Percentiles rank a stretch among this genome's conserved stretches.
Conservation (phyloP, 2,797 vertebrate genomes). For the Chelon auratus region DNA sequence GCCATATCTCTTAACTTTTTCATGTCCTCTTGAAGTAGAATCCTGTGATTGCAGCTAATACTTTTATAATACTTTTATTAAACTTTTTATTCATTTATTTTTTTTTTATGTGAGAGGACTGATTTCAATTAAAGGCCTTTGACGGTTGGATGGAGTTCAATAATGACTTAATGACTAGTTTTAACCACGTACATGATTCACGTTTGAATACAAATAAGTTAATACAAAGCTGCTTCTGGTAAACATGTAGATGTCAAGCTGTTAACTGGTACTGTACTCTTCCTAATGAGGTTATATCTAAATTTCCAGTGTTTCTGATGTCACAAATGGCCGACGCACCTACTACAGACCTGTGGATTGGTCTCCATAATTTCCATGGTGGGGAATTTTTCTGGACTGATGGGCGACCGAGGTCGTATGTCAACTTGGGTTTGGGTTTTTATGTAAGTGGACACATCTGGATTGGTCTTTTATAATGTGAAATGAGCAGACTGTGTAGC, state of each 20-base stretch:
- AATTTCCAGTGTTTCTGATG: constrained; percentile 35
- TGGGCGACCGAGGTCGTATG: constrained; percentile 11
- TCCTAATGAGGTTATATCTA: not conserved
- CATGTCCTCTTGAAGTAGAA: no score
- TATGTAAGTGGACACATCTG: constrained; percentile 7
- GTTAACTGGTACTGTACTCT: not conserved
- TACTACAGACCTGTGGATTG: constrained; percentile 33
- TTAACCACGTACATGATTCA: not conserved
- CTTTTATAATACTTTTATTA: not conserved
- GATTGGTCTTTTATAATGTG: not conserved
- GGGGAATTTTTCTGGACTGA: constrained; percentile 22
- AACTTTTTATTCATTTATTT: no score
- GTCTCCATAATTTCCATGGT: not conserved
- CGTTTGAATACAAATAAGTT: not conserved
- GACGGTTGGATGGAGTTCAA: no score
- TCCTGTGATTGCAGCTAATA: not conserved
- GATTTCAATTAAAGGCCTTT: no score
- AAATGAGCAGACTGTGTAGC: not conserved
- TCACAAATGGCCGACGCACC: constrained; percentile 18
- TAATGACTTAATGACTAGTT: no score
- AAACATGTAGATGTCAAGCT: not conserved
- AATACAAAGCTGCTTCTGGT: not conserved
- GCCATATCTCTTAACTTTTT: not conserved
- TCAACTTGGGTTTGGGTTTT: not conserved
- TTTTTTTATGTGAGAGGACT: no score